A percentile compares a stretch with the other conserved stretches of the same genome.
These are phyloP conservation scores for Zoanthus sociatus DNA, from an alignment of 92 coral and sea anemone genomes.

Conservation along the genomic window DNA sequence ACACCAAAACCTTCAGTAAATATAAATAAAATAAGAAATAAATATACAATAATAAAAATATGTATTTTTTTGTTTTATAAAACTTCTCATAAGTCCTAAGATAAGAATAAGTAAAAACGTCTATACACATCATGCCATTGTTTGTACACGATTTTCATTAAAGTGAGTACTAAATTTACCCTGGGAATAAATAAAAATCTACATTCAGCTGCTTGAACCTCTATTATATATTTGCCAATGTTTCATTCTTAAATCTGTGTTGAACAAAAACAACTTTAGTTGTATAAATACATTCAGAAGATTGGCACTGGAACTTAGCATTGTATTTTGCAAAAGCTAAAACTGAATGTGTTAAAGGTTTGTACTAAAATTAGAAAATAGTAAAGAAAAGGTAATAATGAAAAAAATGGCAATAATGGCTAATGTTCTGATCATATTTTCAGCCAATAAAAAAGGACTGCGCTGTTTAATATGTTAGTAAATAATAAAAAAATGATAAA, in stretches of 20 bases:
- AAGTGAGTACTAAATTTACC: constrained; percentile 4
- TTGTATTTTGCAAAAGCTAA: neutral
- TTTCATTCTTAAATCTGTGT: constrained; percentile 14
- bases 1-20: neutral
- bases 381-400: neutral
- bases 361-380: constrained; percentile 1
- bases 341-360: neutral
- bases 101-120: neutral
- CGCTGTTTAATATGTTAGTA: too few species aligned
- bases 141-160: neutral
- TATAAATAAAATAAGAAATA: constrained; percentile 18
- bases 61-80: neutral
- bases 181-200: neutral
- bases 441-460: too few species aligned
- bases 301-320: neutral
- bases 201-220: constrained; percentile 5
- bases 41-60: neutral
- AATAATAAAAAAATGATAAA: too few species aligned
- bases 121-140: neutral
- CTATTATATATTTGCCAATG: neutral
- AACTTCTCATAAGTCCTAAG: neutral
- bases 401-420: neutral
- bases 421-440: too few species aligned
- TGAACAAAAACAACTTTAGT: constrained; percentile 14
- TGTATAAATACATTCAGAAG: constrained; percentile 6